Percentiles rank a stretch among this genome's conserved stretches.
Conservation (phyloP, 2,888 invertebrate genomes). For the Bruchidius siliquastri region DNA sequence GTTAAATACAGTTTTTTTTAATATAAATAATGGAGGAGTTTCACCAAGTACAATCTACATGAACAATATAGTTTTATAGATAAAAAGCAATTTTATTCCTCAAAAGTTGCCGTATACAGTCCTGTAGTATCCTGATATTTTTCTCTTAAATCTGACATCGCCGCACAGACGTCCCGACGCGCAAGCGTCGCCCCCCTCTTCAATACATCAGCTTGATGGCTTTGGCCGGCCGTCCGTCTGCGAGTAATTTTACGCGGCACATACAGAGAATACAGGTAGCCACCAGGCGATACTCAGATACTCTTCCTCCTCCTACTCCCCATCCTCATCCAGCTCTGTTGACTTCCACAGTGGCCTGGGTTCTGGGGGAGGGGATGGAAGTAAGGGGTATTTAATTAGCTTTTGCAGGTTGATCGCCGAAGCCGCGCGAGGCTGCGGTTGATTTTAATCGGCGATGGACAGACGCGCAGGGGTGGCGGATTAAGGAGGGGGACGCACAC, state of each 20-base stretch:
- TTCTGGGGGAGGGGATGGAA: not conserved
- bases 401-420: not conserved
- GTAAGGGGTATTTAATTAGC: not conserved
- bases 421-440: not conserved
- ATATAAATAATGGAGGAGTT: no score
- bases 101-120: no score
- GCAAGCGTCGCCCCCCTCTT: not conserved
- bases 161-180: not conserved
- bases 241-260: not conserved
- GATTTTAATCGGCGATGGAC: not conserved
- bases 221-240: not conserved
- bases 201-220: not conserved
- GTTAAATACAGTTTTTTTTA: no score
- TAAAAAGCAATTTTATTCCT: no score
- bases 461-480: not conserved
- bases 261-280: not conserved
- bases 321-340: not conserved
- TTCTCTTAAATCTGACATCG: not conserved
- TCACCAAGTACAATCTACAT: no score
- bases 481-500: not conserved
- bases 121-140: no score
- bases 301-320: not conserved
- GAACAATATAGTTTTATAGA: no score
- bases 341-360: not conserved
- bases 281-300: not conserved